A percentile compares a stretch with the other conserved stretches of the same genome.
These are phyloP conservation scores for Lochmaea crataegi DNA, from an alignment of 2,888 invertebrate genomes.

Conservation along the genomic window DNA sequence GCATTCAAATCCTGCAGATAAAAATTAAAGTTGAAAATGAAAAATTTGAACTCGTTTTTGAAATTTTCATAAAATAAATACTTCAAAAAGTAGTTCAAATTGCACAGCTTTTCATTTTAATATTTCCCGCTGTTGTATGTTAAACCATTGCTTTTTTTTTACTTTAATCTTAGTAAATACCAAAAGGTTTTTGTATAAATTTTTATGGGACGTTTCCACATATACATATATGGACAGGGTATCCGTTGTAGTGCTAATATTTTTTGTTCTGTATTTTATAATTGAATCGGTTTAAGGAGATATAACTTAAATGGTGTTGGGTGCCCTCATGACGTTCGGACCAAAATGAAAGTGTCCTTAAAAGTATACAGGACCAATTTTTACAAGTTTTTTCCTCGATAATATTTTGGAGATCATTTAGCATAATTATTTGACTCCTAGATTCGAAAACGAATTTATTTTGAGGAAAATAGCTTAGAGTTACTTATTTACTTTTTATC, in stretches of 20 bases:
- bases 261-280: background rate
- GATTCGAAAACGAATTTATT: background rate
- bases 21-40: too few relatives aligned
- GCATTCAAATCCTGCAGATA: too few relatives aligned
- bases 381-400: background rate
- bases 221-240: background rate
- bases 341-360: conserved; percentile 7
- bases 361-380: background rate
- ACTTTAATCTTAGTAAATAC: background rate
- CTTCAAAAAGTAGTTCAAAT: background rate
- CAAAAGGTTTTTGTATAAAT: background rate
- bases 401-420: background rate
- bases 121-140: background rate
- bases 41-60: too few relatives aligned
- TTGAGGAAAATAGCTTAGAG: background rate
- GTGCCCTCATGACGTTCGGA: background rate
- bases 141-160: background rate
- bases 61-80: too few relatives aligned
- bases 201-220: too few relatives aligned
- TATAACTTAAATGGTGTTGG: background rate
- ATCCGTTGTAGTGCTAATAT: background rate
- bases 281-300: background rate
- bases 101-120: background rate
- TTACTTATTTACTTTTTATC: background rate
- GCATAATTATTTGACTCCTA: background rate